Evolutionary conservation across 2,113 vertebrate genomes (phyloP), one percentile per base, ranked within the genome.

Genomic region (Macquaria australasica): DNA sequence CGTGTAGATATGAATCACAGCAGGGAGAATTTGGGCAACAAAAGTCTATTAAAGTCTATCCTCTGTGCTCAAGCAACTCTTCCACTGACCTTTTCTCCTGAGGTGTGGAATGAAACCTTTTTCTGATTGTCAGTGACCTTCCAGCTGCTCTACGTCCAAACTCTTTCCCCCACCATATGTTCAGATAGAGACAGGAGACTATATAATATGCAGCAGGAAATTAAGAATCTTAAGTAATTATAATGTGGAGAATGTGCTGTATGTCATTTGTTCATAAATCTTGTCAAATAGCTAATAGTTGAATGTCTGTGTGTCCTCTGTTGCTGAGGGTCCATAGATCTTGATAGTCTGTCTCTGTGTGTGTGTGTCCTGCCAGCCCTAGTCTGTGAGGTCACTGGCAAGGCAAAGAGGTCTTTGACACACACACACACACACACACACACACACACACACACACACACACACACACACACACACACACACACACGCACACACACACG

Each of bases 101-200:
- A 78, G 16, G 69, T 79, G 50, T 62, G 0, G 79, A 79, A 25
- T 63, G 41, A 87, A 79, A 73, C 31, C 37, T 56, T 64, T 83
- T 66, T 73, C 51, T 81, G 56, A 80, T 80, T 78, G 73, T 83
- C 58, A 72, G 83, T 81, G 73, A 86, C 83, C 59, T 78, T 86
- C 69, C 50, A 75, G 67, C 60, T 77, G 64, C 71, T 76, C 23
- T 21, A 45, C 43, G 68, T 73, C 56, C 34, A 55, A 53, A 55
- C 53, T 64, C 8, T 60, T 56, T 66, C 59, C 51, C 25, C 62
- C 43, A 48, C 69, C 77, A 83, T 53, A 73, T 79, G 59, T 45
- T 76, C 74, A 69, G 28, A 25, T 48, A 43, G 20, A 87, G 51
- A 62, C 50, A 58, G 16, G 12, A 58, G 45, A 18, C 6, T 50